These are phyloP conservation scores for Sclerurus mexicanus DNA, from an alignment of 2,113 vertebrate species.

Conservation along the genomic window DNA sequence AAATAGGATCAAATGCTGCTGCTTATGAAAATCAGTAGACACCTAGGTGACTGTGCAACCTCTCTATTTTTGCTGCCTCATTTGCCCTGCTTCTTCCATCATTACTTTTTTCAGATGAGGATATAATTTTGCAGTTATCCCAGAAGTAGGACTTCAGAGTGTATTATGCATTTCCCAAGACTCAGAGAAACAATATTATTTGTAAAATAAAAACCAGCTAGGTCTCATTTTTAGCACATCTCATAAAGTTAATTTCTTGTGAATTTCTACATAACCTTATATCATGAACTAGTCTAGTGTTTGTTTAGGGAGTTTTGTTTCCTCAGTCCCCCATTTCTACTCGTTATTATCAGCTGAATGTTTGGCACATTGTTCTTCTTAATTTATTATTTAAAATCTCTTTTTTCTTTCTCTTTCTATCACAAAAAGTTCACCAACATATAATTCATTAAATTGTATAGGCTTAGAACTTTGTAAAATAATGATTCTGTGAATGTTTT, in stretches of 20 bases:
- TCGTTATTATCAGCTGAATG: not conserved
- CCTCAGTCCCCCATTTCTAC: not conserved
- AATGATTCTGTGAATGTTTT: not conserved
- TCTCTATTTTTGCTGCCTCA: not conserved
- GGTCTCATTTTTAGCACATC: not conserved
- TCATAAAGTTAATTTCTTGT: not conserved
- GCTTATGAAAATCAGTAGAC: not conserved
- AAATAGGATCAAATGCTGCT: conserved; percentile 8
- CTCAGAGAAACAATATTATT: not conserved
- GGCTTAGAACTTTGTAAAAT: not conserved
- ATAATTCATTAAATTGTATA: not conserved
- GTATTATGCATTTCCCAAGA: not conserved
- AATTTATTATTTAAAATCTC: not conserved
- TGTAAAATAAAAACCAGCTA: not conserved
- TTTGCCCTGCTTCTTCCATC: not conserved
- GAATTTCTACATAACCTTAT: not conserved
- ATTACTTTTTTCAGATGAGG: not conserved
- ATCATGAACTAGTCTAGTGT: not conserved
- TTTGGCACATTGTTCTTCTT: not conserved
- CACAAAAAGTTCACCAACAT: not conserved
- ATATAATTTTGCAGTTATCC: not conserved
- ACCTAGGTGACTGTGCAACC: not conserved
- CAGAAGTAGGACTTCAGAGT: not conserved
- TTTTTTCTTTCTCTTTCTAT: not conserved
- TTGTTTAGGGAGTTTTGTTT: not conserved